Conservation (phyloP, 2,113 vertebrate genomes). For the Python bivittatus region DNA sequence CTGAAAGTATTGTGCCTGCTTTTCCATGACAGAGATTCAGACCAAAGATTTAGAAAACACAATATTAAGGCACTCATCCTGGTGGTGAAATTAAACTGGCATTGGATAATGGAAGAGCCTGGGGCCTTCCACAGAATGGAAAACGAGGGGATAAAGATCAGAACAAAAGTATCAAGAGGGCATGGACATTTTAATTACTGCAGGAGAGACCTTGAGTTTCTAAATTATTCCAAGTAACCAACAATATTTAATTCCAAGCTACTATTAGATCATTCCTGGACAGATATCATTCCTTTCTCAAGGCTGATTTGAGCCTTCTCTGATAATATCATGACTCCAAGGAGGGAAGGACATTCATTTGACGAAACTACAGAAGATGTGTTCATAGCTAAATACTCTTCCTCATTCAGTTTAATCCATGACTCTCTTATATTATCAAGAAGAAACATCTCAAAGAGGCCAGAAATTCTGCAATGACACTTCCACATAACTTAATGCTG, state of each 20-base stretch:
- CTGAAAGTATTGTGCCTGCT: background rate
- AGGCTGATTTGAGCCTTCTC: background rate
- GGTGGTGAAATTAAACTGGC: background rate
- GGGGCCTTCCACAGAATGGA: background rate
- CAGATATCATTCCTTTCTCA: background rate
- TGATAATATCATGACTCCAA: background rate
- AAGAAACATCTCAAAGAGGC: background rate
- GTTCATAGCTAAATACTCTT: too few species aligned
- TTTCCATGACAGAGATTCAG: too few species aligned
- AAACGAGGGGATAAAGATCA: background rate
- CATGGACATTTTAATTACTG: background rate
- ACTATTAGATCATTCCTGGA: background rate
- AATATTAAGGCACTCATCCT: background rate
- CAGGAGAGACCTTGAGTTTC: background rate
- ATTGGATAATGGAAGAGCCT: background rate
- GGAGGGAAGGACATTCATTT: background rate
- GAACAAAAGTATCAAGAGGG: background rate
- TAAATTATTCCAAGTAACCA: background rate
- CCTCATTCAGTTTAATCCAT: background rate
- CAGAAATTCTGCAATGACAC: background rate
- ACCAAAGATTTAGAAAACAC: background rate
- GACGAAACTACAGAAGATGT: background rate
- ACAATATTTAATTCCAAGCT: background rate
- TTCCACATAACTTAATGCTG: background rate
- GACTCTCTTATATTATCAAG: background rate